Percentiles rank a stretch among this genome's conserved stretches.
These are phyloP conservation scores for Hassar affinis DNA, from an alignment of 2,113 vertebrate genomes.

Conservation along the genomic window DNA sequence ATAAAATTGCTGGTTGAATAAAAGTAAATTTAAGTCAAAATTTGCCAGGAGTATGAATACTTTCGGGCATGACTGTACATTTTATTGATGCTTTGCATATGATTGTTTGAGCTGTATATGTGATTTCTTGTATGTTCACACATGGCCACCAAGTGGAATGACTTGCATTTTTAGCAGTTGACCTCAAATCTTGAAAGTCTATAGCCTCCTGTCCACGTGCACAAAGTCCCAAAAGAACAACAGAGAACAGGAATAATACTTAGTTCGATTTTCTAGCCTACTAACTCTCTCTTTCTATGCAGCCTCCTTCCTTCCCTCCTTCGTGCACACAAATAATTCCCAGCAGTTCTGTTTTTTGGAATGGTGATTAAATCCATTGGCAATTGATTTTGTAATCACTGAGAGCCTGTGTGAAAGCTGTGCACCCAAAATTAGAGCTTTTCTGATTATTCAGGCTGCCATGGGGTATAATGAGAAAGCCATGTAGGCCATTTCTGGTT, in stretches of 20 bases:
- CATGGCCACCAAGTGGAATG: background rate
- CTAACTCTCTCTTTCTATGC: background rate
- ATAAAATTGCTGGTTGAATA: too few relatives aligned
- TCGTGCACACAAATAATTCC: background rate
- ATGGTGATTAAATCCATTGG: background rate
- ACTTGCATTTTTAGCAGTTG: background rate
- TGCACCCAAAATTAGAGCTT: background rate
- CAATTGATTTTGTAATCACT: background rate
- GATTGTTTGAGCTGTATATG: background rate
- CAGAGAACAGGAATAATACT: background rate
- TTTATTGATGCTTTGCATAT: background rate
- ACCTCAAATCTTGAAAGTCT: background rate
- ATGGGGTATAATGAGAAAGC: background rate
- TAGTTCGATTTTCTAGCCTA: background rate
- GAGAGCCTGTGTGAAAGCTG: background rate
- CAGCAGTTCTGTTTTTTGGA: slow-evolving; percentile 7
- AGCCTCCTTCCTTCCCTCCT: background rate
- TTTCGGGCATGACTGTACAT: too few relatives aligned
- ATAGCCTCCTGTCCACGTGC: background rate
- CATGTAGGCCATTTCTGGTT: background rate
- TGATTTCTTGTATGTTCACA: background rate
- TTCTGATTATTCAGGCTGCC: background rate
- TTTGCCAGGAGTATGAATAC: too few relatives aligned
- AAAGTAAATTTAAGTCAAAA: too few relatives aligned
- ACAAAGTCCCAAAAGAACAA: background rate